These are phyloP conservation scores for Drosophila mojavensis DNA, from an alignment of 1,140 invertebrate species.

Conservation along the genomic window DNA sequence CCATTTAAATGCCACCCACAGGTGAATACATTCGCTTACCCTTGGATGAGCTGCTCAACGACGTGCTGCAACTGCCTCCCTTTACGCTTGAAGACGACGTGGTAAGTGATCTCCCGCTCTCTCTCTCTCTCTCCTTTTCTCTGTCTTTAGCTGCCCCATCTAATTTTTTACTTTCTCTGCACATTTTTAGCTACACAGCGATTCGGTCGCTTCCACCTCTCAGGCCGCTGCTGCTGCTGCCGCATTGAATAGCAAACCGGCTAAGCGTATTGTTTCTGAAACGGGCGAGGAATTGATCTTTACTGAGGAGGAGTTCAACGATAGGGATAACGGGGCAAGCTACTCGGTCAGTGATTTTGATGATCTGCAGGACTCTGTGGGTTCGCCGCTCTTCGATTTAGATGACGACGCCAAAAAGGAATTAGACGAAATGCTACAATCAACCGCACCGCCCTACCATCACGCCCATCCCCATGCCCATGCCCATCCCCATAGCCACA, in stretches of 20 bases:
- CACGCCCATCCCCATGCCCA: conserved; percentile 63
- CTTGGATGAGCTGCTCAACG: conserved; percentile 81
- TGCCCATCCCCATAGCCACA: conserved; percentile 29
- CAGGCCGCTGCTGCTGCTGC: conserved; percentile 73
- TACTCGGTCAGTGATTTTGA: conserved; percentile 63
- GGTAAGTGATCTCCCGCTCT: conserved; percentile 50
- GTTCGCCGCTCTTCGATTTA: conserved; percentile 83
- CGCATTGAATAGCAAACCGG: conserved; percentile 52
- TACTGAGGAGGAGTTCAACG: conserved; percentile 14
- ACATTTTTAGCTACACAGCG: conserved; percentile 49
- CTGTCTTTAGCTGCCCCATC: not conserved
- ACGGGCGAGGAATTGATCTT: conserved; percentile 61
- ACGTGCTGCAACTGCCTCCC: conserved; percentile 79
- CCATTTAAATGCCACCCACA: conserved; percentile 40
- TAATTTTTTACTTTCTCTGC: not conserved
- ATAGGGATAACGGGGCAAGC: conserved; percentile 39
- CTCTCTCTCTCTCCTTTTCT: not conserved
- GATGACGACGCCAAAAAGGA: conserved; percentile 83
- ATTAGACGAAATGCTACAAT: conserved; percentile 84
- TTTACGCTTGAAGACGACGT: conserved; percentile 69
- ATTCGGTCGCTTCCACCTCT: conserved; percentile 75
- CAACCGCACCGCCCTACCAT: conserved; percentile 72
- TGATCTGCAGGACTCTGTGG: conserved; percentile 72
- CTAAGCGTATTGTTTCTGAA: conserved; percentile 48
- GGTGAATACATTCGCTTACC: conserved; percentile 84